These are phyloP conservation scores for Boloria selene DNA, from an alignment of 2,888 invertebrate species.

Conservation along the genomic window DNA sequence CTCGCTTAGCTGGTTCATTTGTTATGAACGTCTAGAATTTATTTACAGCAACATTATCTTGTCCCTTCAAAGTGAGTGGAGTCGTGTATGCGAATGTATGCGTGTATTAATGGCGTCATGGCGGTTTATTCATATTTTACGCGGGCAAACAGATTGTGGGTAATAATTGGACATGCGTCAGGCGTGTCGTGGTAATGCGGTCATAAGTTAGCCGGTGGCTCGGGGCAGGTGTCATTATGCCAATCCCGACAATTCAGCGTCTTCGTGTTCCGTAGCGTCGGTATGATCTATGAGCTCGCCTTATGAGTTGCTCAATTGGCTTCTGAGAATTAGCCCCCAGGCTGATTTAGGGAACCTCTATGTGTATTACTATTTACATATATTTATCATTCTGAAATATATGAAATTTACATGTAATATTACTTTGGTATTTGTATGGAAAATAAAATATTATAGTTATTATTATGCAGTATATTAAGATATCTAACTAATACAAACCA, in stretches of 20 bases:
- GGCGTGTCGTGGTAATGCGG: conserved; percentile 75
- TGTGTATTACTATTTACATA: conserved; percentile 1
- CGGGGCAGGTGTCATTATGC: conserved; percentile 73
- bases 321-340: conserved; percentile 52
- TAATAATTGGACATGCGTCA: conserved; percentile 80
- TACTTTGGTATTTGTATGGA: no score
- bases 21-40: conserved; percentile 67
- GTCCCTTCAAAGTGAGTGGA: conserved; percentile 58
- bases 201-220: conserved; percentile 72
- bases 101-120: conserved; percentile 58
- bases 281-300: conserved; percentile 68
- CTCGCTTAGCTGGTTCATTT: conserved; percentile 68
- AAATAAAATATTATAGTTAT: no score
- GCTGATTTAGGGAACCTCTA: conserved; percentile 38
- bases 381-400: neutral
- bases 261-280: conserved; percentile 50
- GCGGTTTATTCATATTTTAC: conserved; percentile 76
- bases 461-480: no score
- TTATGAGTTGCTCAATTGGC: conserved; percentile 65
- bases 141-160: conserved; percentile 72
- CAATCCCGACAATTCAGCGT: conserved; percentile 73
- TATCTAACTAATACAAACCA: conserved; percentile 6
- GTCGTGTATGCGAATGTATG: conserved; percentile 33
- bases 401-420: no score
- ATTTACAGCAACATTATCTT: conserved; percentile 76